Percentiles rank a stretch among this genome's conserved stretches.
phyloP scores from a whole-genome alignment of 2,113 vertebrate genomes.

The Grammomys surdaster region DNA sequence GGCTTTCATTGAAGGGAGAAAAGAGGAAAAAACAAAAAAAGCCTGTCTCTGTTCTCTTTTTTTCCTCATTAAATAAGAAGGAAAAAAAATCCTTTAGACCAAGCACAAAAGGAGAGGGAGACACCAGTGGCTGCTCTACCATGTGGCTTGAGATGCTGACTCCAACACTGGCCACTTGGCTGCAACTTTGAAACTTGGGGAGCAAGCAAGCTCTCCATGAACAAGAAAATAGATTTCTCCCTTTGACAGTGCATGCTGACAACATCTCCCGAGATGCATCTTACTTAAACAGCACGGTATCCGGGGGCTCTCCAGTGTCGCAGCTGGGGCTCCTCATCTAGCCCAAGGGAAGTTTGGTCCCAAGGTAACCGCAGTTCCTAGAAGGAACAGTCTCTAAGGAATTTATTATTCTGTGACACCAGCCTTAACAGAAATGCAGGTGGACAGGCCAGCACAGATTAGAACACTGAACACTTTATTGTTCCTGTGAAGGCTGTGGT shows the following conservation, averaged over 20 bases:
- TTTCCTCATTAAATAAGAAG: neutral
- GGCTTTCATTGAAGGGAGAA: conserved; percentile 63
- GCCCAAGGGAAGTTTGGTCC: neutral
- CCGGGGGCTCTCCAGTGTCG: no score
- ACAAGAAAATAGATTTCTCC: neutral
- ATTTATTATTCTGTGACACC: neutral
- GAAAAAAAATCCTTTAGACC: neutral
- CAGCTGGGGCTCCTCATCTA: neutral
- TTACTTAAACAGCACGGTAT: neutral
- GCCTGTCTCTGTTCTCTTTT: conserved; percentile 60
- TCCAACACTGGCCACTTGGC: neutral
- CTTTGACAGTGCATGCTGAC: neutral
- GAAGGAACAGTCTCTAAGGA: neutral
- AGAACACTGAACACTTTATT: neutral
- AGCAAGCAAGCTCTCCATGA: neutral
- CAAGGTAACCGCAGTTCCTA: neutral
- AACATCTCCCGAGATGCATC: neutral
- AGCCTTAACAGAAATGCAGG: neutral
- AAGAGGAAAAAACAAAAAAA: neutral
- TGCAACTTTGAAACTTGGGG: neutral
- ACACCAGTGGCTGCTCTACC: neutral
- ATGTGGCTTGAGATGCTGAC: neutral
- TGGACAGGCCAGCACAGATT: neutral
- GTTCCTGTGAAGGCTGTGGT: neutral
- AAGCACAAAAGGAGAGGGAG: neutral